Evolutionary conservation across 1,140 invertebrate species (phyloP), one percentile per base, ranked within the genome.

Genomic region (Sitodiplosis mosellana): DNA sequence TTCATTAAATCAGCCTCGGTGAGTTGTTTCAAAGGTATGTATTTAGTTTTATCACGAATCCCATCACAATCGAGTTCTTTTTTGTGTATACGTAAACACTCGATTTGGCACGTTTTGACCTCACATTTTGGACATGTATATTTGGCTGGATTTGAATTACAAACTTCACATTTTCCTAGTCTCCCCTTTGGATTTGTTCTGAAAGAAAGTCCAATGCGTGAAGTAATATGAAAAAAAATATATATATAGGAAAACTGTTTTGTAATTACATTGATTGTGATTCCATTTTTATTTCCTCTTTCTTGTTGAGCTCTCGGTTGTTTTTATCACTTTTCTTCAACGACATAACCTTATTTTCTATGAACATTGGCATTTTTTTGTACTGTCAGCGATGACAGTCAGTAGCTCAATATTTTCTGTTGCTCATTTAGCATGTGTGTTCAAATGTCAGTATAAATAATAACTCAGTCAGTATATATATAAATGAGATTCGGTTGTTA

Each of bases 81-180:
- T 66, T 94, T 94, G 56, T 94, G 89, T 47, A 83, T 79, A 48
- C 77, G 79, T 12, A 85, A 76, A 65, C 89, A 94, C 14, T 61
- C 21, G n/a, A 92, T 54, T 50, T 73, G 76, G 59, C 89, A 94
- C 1, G 86, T 87, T 65, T 81, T 84, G 34, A 87, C 74, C 66
- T 83, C 78, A 66, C 89, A 94, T 62, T 80, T 78, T 21, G 89
- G 89, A 59, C 89, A 94, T 2, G 78, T 81, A 59, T 93, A 94
- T 59, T 78, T 83, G 0, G 83, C 83, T 44, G 69, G 60, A 1
- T 65, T 66, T 1, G 52, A 54, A 1, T 57, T 69, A 57, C 87
- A 90, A 7, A 88, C 82, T 64, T 87, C 82, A 59, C 87, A 90
- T 34, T 66, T 56, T 19, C 80, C 80, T 46, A 84, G 67, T 55